Base-by-base conservation (phyloP, 2,113 vertebrate species). In the Notothenia coriiceps region DNA sequence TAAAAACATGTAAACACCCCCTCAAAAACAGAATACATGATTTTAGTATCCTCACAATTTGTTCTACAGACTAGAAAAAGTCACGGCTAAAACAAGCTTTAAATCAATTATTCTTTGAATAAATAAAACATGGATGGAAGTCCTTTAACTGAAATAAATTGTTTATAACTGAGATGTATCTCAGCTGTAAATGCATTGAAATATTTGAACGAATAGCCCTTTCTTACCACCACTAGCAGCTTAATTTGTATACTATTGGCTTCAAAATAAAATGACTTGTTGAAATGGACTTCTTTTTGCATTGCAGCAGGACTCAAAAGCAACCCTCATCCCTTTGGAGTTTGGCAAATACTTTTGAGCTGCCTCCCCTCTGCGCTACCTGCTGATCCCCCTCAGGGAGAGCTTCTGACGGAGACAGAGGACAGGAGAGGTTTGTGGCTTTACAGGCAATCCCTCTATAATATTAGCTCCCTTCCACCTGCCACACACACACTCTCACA, bases 361-460 rank as follows among this genome's bases (percentile, higher is more conserved):
- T 61, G 43, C 57, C 54, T 47, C 14, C 52, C 61, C 35, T 63
- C 3, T 5, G 66, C 4, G 18, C 59, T 62, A 56, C 50, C 76
- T 70, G 61, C 67, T 79, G 69, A 84, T 59, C 62, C 76, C 52
- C 83, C 70, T 67, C 33, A 20, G 70, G 68, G 65, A 62, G 29
- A 64, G 56, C 57, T 40, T 86, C 63, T 62, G 74, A 72, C 81
- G 84, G 72, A 86, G 70, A 77, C 50, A 52, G 76, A 88, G 87
- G 80, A 82, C 86, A 73, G 67, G 50, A 78, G 69, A 87, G 87
- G 85, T 86, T 87, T 88, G 82, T 77, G 87, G 83, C 78, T 84
- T 89, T 88, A 61, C 70, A 89, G 80, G 82, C 70, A 92, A 90
- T 80, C 85, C 88, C 47, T 44, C 63, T 73, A 61, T 90, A 83